Evolutionary conservation across 2,888 invertebrate species (phyloP).

Genomic region (Synanthedon andrenaeformis): DNA sequence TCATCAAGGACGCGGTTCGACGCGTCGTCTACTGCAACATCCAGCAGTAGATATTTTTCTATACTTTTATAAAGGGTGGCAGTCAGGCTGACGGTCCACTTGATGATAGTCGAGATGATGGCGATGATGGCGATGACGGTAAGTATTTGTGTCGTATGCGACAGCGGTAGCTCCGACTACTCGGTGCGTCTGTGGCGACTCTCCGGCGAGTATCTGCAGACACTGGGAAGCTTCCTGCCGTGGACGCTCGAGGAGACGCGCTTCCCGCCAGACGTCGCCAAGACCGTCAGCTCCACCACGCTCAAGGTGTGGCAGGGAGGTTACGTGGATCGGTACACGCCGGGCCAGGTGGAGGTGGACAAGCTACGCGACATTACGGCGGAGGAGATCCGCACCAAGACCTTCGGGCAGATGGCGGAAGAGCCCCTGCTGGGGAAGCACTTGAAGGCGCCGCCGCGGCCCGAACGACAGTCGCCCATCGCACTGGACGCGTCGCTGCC

Average conservation of each 20-base stretch:
- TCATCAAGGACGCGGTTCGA: no score
- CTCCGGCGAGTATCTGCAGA: constrained; percentile 78
- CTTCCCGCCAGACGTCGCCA: constrained; percentile 79
- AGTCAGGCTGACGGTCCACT: no score
- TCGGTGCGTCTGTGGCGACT: constrained; percentile 82
- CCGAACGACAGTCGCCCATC: constrained; percentile 57
- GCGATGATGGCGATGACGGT: no score
- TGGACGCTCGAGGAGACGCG: constrained; percentile 71
- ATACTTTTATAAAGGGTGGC: no score
- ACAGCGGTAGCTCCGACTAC: constrained; percentile 76
- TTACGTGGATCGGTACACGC: constrained; percentile 60
- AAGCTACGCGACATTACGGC: constrained; percentile 48
- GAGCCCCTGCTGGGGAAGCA: constrained; percentile 72
- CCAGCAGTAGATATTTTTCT: no score
- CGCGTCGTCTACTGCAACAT: no score
- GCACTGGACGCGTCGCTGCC: constrained; percentile 73
- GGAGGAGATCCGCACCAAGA: constrained; percentile 41
- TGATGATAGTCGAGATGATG: background rate
- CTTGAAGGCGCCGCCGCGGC: constrained; percentile 65
- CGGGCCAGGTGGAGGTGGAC: constrained; percentile 56
- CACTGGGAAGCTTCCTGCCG: constrained; percentile 77
- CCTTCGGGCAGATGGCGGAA: constrained; percentile 67
- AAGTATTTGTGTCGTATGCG: background rate
- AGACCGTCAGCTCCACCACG: constrained; percentile 81
- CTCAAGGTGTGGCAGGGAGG: constrained; percentile 72